These are phyloP conservation scores for Cryptoleucopteryx plumbea DNA, from an alignment of 2,113 vertebrate genomes.

Conservation along the genomic window DNA sequence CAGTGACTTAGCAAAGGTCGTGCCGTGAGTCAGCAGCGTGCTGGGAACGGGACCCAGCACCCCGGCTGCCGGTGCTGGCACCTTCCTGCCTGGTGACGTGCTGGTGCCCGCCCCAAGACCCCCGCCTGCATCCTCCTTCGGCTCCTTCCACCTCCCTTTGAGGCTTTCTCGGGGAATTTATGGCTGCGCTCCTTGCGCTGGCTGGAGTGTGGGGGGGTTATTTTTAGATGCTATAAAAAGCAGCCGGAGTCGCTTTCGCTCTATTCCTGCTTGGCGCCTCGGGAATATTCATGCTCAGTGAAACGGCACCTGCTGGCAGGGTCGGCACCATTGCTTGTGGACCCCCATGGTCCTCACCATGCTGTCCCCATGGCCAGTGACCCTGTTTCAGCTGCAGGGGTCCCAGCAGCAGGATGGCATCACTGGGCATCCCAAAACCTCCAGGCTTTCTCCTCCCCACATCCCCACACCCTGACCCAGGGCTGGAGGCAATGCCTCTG, in stretches of 20 bases:
- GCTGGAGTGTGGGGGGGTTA: background rate
- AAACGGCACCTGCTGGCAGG: background rate
- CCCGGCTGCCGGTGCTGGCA: background rate
- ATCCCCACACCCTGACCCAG: fast-evolving
- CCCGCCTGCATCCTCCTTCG: background rate
- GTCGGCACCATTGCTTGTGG: background rate
- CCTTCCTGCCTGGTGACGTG: background rate
- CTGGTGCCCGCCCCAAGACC: background rate
- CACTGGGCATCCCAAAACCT: background rate
- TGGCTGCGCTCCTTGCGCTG: background rate
- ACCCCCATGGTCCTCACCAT: background rate
- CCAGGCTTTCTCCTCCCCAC: background rate
- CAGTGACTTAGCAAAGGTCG: background rate
- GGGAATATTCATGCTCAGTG: background rate
- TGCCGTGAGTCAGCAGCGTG: background rate
- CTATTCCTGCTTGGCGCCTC: background rate
- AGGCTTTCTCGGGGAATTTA: background rate
- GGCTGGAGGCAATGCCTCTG: background rate
- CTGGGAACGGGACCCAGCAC: background rate
- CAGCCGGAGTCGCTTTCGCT: background rate
- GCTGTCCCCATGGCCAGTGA: background rate
- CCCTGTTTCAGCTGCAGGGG: fast-evolving
- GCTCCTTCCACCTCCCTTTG: background rate
- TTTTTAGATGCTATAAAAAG: constrained; percentile 58
- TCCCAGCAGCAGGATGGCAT: background rate